Percentiles rank a stretch among this genome's conserved stretches.
Conservation (phyloP, 2,888 invertebrate species). For the Ellobium chinense region DNA sequence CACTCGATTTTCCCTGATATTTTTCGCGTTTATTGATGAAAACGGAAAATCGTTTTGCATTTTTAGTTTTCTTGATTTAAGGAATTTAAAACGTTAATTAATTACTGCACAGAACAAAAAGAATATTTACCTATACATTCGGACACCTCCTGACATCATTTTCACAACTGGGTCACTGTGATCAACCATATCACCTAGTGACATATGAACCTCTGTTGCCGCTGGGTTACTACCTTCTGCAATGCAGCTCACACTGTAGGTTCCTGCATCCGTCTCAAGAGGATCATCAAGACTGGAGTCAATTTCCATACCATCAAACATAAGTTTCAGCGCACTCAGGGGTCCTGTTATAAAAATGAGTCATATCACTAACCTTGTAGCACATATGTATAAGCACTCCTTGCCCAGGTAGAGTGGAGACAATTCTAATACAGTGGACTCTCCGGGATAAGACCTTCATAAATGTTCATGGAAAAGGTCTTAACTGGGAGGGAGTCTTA, state of each 20-base stretch:
- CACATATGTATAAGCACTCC: too few species aligned
- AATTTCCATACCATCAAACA: conserved; percentile 1
- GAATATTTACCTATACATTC: conserved; percentile 11
- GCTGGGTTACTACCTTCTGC: conserved; percentile 42
- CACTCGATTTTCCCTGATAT: too few species aligned
- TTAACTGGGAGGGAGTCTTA: too few species aligned
- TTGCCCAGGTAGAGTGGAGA: too few species aligned
- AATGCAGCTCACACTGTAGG: background rate
- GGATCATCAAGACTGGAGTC: background rate
- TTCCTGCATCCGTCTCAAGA: conserved; percentile 13
- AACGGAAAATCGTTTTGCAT: too few species aligned
- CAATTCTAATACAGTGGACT: too few species aligned
- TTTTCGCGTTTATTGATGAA: too few species aligned
- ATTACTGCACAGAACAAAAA: background rate
- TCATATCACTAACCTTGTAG: too few species aligned
- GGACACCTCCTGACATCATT: background rate
- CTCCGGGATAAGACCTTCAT: too few species aligned
- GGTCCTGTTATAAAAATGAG: conserved; percentile 15
- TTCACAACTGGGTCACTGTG: background rate
- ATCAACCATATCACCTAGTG: background rate
- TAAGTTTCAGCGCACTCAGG: background rate
- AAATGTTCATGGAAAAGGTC: too few species aligned
- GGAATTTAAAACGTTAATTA: too few species aligned
- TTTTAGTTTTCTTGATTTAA: too few species aligned
- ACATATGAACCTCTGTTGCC: background rate